A percentile compares a stretch with the other conserved stretches of the same genome.
phyloP scores from a whole-genome alignment of 2,113 vertebrate species.

The Tragelaphus buxtoni region DNA sequence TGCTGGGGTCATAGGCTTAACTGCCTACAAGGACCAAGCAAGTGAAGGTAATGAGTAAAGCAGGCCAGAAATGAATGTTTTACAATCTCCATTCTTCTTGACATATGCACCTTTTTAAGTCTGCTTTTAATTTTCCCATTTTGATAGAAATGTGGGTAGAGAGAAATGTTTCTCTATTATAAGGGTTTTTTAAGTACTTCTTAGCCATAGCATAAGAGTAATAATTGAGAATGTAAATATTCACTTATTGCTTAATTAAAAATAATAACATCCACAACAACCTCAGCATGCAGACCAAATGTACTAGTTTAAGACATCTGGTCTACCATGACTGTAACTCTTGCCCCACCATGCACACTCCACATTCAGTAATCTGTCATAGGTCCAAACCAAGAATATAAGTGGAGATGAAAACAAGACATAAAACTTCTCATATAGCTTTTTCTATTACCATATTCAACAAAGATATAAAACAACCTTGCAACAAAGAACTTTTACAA shows the following conservation, averaged over 20 bases:
- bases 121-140: background rate
- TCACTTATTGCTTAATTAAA: conserved; percentile 55
- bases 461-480: background rate
- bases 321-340: background rate
- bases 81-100: background rate
- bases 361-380: background rate
- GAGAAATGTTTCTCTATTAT: background rate
- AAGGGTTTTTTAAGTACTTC: background rate
- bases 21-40: background rate
- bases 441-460: background rate
- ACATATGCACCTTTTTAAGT: background rate
- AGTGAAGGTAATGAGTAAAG: background rate
- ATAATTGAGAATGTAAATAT: conserved; percentile 30
- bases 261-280: background rate
- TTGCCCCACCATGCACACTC: background rate
- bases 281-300: background rate
- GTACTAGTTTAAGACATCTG: conserved; percentile 24
- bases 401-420: background rate
- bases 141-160: background rate
- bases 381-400: background rate
- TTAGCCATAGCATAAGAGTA: background rate
- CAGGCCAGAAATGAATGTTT: background rate
- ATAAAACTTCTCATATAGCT: background rate
- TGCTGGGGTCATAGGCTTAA: background rate
- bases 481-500: background rate